Conservation (phyloP, 2,888 invertebrate species). For the Pyrrhia umbra region DNA sequence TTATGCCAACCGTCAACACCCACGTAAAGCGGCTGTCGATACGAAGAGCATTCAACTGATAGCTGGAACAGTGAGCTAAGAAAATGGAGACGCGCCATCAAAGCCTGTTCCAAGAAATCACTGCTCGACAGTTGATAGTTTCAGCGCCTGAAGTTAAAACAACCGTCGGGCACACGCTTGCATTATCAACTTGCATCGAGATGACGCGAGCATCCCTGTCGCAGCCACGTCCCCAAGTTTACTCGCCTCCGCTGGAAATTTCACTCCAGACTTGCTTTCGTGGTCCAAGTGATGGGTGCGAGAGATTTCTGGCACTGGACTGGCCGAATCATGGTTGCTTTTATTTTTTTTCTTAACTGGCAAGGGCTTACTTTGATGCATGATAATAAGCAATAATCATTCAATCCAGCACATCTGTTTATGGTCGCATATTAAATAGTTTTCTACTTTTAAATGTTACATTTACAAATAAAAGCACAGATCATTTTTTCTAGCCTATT, state of each 20-base stretch:
- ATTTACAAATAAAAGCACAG: background rate
- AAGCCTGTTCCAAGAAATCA: constrained; percentile 58
- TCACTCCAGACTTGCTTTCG: constrained; percentile 84
- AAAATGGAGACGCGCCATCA: constrained; percentile 43
- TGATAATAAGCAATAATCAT: background rate
- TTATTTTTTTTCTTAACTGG: background rate
- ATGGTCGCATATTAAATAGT: background rate
- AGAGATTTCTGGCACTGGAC: constrained; percentile 23
- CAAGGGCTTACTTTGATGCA: background rate
- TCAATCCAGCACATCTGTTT: background rate
- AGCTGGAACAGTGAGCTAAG: constrained; percentile 20
- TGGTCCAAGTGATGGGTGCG: constrained; percentile 65
- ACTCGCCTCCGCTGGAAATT: constrained; percentile 86
- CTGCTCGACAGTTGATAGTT: constrained; percentile 64
- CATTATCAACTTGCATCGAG: constrained; percentile 86
- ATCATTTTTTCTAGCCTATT: background rate
- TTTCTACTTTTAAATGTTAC: background rate
- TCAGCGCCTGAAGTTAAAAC: constrained; percentile 72
- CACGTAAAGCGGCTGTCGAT: too few relatives aligned
- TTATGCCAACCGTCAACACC: background rate
- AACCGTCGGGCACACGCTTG: constrained; percentile 72
- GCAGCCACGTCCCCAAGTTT: constrained; percentile 88
- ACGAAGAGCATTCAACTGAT: background rate
- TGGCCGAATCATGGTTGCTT: background rate
- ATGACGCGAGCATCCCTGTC: constrained; percentile 87